Base-by-base conservation (phyloP, 1,140 invertebrate genomes). In the Anthonomus grandis region DNA sequence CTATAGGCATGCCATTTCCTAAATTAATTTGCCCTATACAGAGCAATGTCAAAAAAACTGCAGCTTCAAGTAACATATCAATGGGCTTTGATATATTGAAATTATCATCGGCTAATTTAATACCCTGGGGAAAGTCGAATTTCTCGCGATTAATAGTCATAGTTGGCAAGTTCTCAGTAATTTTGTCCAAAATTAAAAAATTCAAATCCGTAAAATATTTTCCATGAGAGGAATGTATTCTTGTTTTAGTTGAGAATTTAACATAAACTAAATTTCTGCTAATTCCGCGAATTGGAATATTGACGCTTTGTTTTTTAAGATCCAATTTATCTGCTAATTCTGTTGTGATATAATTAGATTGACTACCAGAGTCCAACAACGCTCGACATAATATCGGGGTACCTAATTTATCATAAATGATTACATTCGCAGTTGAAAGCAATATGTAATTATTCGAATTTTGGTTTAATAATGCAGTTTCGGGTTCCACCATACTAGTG, bases 31-130 rank as follows among this genome's bases (percentile, higher is more conserved):
- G 41, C 18, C 60, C 69, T 64, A 13, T 48, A 54, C 18, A 57
- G 57, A 71, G 37, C 24, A 72, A 37, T 12, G 68, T 47, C 59
- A 64, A 72, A 59, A 70, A 72, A 22, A 64, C 15, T 23, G 64
- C 64, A 8, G 66, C 65, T 0, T 63, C 67, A 0, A 71, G 42
- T 8, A 74, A 21, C 13, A 71, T 24, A 46, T 72, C 63, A 37
- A 71, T 65, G 3, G 46, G 38, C 19, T 51, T 57, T 8, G 61
- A 56, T 23, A 21, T 22, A 37, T 66, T 21, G 54, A 70, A 70
- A 4, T 61, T 10, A 10, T 64, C 56, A 55, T 70, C 70, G 10
- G 65, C 64, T 10, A 69, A 44, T 12, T 45, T 45, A 15, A 48
- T 27, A 31, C 34, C 18, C 8, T 12, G 23, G 17, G 45, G 45